Evolutionary conservation across 2,888 invertebrate genomes (phyloP).

Genomic region (Heliconius aoede): DNA sequence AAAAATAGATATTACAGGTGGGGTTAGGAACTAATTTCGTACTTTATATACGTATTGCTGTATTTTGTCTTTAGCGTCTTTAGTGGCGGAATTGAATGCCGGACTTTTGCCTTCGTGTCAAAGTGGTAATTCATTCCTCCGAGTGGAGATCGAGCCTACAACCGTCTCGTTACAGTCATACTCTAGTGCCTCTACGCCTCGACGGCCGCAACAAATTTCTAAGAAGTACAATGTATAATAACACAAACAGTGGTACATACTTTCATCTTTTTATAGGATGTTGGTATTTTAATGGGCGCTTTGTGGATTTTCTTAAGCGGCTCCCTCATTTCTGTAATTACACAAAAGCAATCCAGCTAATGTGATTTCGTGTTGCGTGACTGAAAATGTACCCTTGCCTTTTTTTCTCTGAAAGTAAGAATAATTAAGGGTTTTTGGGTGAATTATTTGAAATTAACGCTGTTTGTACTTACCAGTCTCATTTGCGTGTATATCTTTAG

Average conservation of each 20-base stretch:
- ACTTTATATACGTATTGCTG: no score
- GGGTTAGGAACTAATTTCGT: no score
- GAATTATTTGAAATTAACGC: slow-evolving; percentile 26
- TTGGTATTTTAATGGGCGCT: slow-evolving; percentile 2
- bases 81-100: no score
- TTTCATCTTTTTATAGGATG: slow-evolving; percentile 10
- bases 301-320: slow-evolving; percentile 21
- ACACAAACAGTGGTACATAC: neutral
- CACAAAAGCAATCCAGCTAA: slow-evolving; percentile 23
- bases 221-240: neutral
- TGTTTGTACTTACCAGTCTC: slow-evolving; percentile 11
- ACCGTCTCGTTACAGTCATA: no score
- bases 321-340: slow-evolving; percentile 21
- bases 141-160: no score
- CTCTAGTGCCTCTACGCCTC: no score
- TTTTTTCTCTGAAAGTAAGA: slow-evolving; percentile 14
- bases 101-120: no score
- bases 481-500: slow-evolving; percentile 26
- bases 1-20: no score
- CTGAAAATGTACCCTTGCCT: slow-evolving; percentile 18
- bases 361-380: slow-evolving; percentile 31
- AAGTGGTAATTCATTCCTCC: no score
- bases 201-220: no score
- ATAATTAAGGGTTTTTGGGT: slow-evolving; percentile 27
- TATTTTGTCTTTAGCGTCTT: no score